phyloP scores from a whole-genome alignment of 1,140 invertebrate genomes.

The Caenorhabditis remanei region DNA sequence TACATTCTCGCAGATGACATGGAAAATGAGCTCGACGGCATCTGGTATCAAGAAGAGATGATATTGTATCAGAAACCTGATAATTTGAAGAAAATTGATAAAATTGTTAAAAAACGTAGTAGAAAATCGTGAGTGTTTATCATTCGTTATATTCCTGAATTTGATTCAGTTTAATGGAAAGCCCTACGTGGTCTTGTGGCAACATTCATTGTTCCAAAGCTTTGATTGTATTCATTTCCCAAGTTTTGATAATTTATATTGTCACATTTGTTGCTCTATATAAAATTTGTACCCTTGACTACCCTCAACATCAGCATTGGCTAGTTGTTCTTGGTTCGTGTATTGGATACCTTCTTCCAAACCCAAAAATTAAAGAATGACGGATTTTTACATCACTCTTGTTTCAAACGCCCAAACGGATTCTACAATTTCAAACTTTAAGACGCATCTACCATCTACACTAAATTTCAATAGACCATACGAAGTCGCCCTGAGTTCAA shows the following conservation, averaged over 20 bases:
- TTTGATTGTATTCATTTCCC: not conserved
- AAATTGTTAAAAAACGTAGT: no score
- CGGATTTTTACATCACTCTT: not conserved
- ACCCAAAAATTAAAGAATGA: constrained; percentile 2
- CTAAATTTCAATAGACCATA: not conserved
- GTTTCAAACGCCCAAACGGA: not conserved
- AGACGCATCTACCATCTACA: not conserved
- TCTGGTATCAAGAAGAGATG: not conserved
- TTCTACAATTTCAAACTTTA: not conserved
- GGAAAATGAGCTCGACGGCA: no score
- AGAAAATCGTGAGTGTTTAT: no score
- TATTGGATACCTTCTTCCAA: not conserved
- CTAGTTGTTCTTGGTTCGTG: not conserved
- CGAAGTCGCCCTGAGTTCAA: not conserved
- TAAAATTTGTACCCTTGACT: not conserved
- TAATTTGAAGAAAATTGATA: no score
- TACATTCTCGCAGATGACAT: no score
- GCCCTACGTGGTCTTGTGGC: not conserved
- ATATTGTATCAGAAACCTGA: not conserved
- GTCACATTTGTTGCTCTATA: not conserved
- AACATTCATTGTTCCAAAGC: not conserved
- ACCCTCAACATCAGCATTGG: not conserved
- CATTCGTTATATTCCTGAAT: not conserved
- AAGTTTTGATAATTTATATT: constrained; percentile 9
- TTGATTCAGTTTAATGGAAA: not conserved